phyloP scores from a whole-genome alignment of 2,113 vertebrate genomes.

The Manacus vitellinus region DNA sequence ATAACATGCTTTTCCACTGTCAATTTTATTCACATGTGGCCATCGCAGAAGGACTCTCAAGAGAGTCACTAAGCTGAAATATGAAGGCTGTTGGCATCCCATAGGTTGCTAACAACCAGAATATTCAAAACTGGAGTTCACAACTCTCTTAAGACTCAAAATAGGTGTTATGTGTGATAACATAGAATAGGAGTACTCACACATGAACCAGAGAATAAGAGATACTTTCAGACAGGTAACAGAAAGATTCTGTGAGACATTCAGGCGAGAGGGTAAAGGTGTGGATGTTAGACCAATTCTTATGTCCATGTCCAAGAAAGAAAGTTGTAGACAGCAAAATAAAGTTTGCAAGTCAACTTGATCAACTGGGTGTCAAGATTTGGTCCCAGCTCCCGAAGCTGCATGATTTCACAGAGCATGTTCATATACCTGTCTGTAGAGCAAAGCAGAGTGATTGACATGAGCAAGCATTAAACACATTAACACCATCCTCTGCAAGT shows the following conservation, averaged over 20 bases:
- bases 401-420: not conserved
- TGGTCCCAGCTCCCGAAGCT: not conserved
- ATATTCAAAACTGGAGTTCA: not conserved
- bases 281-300: not conserved
- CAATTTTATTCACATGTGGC: not conserved
- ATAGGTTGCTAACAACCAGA: not conserved
- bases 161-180: not conserved
- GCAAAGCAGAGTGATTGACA: not conserved
- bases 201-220: not conserved
- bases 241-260: not conserved
- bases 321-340: not conserved
- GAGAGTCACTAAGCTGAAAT: not conserved
- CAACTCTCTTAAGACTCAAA: not conserved
- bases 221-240: not conserved
- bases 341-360: not conserved
- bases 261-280: not conserved
- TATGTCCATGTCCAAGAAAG: not conserved
- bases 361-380: not conserved
- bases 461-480: not conserved
- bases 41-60: not conserved
- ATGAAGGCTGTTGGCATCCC: not conserved
- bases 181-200: not conserved
- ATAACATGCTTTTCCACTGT: not conserved
- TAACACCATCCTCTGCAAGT: not conserved
- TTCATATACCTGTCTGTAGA: not conserved